Evolutionary conservation across 2,888 invertebrate species (phyloP), one percentile per base, ranked within the genome.

Genomic region (Globia sparganii): DNA sequence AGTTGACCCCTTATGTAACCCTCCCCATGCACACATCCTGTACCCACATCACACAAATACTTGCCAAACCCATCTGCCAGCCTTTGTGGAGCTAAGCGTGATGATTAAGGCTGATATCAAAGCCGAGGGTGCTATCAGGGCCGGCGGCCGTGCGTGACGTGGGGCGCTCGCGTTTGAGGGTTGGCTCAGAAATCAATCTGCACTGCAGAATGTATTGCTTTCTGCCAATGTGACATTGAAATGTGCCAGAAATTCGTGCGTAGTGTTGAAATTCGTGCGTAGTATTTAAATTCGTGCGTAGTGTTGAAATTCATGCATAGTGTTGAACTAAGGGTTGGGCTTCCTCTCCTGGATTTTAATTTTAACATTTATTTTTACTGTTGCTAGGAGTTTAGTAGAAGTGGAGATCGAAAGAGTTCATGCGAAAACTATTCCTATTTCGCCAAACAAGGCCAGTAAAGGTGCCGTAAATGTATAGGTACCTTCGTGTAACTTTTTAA

Each of bases 141-240:
- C 31, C 40, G 68, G 49, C 81, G 62, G 62, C 61, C 86, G 86
- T 85, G 85, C 85, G 86, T 73, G 76, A 77, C 84, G 78, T 82
- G 83, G 61, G 53, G 4, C 59, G 69, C 31, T 43, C 40, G 31
- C 81, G 37, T 61, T 13, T 13, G 46, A 75, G 78, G 69, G 66
- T 70, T 62, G 56, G 31, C 73, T 64, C 64, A 34, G 59, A 79
- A 85, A 85, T 85, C 76, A 85, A 84, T 85, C 81, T 81, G 40
- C 59, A 46, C 81, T 81, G 40, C 59, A 46, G 25, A 59, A 81
- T 78, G 78, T 85, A 78, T 81, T 62, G 64, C 85, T 68, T 70
- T 70, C 64, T 71, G 69, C 61, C 37, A 59, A 56, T 46, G 71
- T 69, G 83, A 83, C 83, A 74, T 72, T 84, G 83, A 83, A 84